These are phyloP conservation scores for Chloromyia formosa DNA, from an alignment of 2,888 invertebrate species.

Conservation along the genomic window DNA sequence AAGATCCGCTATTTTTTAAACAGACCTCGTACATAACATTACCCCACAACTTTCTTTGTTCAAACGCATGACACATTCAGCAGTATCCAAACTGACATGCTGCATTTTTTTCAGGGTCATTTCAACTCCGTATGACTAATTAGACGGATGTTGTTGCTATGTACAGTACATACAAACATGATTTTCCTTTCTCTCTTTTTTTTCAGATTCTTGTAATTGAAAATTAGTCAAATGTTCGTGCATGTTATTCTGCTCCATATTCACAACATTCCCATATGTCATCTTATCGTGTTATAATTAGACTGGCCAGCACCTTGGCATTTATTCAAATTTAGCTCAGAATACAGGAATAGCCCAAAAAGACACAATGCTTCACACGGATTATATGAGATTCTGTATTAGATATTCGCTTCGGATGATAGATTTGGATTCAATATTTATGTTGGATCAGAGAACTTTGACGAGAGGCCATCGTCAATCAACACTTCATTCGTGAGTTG, in stretches of 20 bases:
- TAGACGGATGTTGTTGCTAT: background rate
- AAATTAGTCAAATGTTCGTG: background rate
- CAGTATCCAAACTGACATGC: no score
- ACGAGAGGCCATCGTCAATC: background rate
- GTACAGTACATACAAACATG: background rate
- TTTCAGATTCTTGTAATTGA: background rate
- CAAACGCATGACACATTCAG: no score
- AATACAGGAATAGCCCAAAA: conserved; percentile 8
- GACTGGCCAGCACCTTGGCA: conserved; percentile 36
- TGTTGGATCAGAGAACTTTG: background rate
- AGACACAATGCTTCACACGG: background rate
- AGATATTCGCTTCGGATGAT: background rate
- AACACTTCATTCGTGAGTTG: background rate
- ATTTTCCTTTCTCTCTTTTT: background rate
- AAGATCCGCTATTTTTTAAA: no score
- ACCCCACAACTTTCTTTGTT: no score
- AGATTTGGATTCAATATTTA: background rate
- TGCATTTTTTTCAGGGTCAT: no score
- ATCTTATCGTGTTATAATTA: conserved; percentile 20
- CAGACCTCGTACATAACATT: no score
- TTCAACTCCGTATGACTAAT: background rate
- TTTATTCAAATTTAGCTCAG: conserved; percentile 35
- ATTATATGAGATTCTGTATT: background rate
- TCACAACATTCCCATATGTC: conserved; percentile 6
- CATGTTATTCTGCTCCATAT: conserved; percentile 20